Evolutionary conservation across 64 coral and sea anemone species (phyloP).

Genomic region (Montipora efflorescens): DNA sequence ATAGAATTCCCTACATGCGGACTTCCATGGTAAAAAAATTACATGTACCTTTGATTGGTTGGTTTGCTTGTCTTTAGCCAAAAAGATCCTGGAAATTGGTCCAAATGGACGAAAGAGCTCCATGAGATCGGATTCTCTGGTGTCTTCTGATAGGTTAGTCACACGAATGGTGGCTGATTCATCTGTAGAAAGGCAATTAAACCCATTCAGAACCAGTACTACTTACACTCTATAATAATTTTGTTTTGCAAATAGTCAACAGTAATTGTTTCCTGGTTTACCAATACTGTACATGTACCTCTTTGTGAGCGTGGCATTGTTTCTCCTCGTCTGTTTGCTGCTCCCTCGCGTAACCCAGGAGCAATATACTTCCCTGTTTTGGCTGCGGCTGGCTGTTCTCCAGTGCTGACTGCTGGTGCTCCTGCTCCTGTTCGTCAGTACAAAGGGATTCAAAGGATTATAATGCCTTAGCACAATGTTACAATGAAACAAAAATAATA

Average conservation of each 20-base stretch:
- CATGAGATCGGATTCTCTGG: slow-evolving; percentile 74
- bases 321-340: slow-evolving; percentile 72
- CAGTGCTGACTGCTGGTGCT: slow-evolving; percentile 9
- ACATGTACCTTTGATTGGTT: slow-evolving; percentile 94
- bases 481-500: no score
- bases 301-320: slow-evolving; percentile 75
- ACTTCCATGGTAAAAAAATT: no score
- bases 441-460: no score
- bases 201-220: background rate
- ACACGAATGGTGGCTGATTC: slow-evolving; percentile 95
- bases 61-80: slow-evolving; percentile 96
- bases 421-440: background rate
- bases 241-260: no score
- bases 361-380: slow-evolving; percentile 95
- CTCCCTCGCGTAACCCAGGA: slow-evolving; percentile 90
- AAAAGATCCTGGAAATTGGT: slow-evolving; percentile 95
- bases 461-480: no score
- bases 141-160: slow-evolving; percentile 97
- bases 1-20: no score
- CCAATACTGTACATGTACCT: slow-evolving; percentile 50
- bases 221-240: no score
- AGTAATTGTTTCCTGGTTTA: background rate
- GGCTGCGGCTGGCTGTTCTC: slow-evolving; percentile 15
- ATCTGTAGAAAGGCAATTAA: slow-evolving; percentile 47
- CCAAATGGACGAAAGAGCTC: slow-evolving; percentile 96